Evolutionary conservation across 2,888 invertebrate genomes (phyloP), one percentile per base, ranked within the genome.

Genomic region (Scaptodrosophila latifasciaeformis): DNA sequence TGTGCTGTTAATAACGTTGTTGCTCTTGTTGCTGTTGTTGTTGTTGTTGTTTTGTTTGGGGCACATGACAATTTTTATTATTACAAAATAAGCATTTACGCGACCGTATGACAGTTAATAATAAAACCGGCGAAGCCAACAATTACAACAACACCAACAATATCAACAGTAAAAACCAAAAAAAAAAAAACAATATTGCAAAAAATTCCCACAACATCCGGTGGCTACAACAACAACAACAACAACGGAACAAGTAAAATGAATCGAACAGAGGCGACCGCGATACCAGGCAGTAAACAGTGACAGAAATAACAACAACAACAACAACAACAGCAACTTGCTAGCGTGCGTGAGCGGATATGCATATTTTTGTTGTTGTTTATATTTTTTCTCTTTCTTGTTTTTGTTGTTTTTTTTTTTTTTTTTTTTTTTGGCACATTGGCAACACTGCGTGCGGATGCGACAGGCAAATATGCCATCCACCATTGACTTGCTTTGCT

Each of bases 201-300:
- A 77, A n/a, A 75, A 75, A 77, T 77, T 75, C 81, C 81, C 75
- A 75, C 81, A 75, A 75, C 75, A 75, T 75, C 75, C 75, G 75
- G 81, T 80, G 74, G 57, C 60, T 64, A 64, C 78, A 81, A 12
- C 54, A 43, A 39, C 54, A 59, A 50, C 62, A 59, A 24, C 55
- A 61, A 44, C 57, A 56, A 65, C 72, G 69, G 69, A 79, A 79
- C 66, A 71, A 72, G 76, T 69, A 79, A 76, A 79, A 65, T 51
- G 52, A 52, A 49, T 39, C 59, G 53, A 45, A 49, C 39, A 35
- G 51, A 31, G 48, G 10, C 21, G 12, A 21, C 15, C 49, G 34
- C 31, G 31, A 29, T 31, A 27, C 40, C 37, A 50, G 12, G 39
- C 17, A 44, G 45, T 12, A 54, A 59, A 70, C 63, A 54, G 53